These are phyloP conservation scores for Limenitis arthemis DNA, from an alignment of 2,888 invertebrate species.

Conservation along the genomic window DNA sequence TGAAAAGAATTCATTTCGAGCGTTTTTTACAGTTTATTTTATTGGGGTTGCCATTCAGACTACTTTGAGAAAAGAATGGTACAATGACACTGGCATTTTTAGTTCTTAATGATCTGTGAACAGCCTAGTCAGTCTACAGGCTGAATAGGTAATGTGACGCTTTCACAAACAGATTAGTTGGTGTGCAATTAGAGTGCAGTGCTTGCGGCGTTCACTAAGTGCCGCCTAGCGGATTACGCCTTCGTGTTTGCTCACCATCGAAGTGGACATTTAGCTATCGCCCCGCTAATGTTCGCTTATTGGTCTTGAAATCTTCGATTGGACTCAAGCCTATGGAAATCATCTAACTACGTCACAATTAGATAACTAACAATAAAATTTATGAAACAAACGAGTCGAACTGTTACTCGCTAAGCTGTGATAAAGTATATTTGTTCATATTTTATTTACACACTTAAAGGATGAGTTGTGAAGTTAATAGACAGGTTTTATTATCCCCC, in stretches of 20 bases:
- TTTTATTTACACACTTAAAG: too few relatives aligned
- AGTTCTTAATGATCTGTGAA: slow-evolving; percentile 10
- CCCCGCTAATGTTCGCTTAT: slow-evolving; percentile 55
- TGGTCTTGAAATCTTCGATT: slow-evolving; percentile 54
- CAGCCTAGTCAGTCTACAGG: slow-evolving; percentile 14
- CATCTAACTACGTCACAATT: not conserved
- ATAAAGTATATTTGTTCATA: too few relatives aligned
- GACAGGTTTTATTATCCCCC: too few relatives aligned
- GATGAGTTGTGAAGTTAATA: too few relatives aligned
- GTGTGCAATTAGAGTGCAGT: slow-evolving; percentile 60
- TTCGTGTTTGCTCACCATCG: slow-evolving; percentile 54
- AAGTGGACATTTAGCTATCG: slow-evolving; percentile 60
- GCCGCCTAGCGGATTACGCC: slow-evolving; percentile 64
- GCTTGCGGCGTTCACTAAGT: slow-evolving; percentile 64
- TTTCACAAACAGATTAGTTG: slow-evolving; percentile 64
- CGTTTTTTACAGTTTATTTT: too few relatives aligned
- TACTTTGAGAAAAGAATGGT: not conserved
- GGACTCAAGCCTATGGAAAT: slow-evolving; percentile 22
- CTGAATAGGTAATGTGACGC: slow-evolving; percentile 41
- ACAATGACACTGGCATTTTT: not conserved
- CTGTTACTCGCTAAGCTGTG: too few relatives aligned
- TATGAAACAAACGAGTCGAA: too few relatives aligned
- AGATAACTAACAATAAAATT: not conserved
- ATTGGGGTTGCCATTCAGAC: too few relatives aligned
- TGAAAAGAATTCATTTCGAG: too few relatives aligned